phyloP scores from a whole-genome alignment of 2,888 invertebrate genomes.

The Brachylomia viminalis region DNA sequence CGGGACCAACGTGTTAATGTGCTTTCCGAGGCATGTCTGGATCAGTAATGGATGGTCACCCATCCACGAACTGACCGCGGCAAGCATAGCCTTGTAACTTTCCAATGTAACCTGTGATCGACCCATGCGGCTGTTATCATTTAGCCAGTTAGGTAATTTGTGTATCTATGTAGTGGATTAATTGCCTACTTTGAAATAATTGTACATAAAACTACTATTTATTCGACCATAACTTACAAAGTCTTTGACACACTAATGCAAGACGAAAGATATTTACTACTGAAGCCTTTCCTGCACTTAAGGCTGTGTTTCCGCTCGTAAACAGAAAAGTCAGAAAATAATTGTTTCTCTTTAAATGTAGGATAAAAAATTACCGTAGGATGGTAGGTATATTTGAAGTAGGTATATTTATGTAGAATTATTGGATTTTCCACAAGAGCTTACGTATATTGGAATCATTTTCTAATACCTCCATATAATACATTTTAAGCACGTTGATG shows the following conservation, averaged over 20 bases:
- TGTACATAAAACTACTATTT: not conserved
- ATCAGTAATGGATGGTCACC: not conserved
- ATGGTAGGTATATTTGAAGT: no score
- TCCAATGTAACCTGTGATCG: no score
- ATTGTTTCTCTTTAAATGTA: not conserved
- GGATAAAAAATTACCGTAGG: not conserved
- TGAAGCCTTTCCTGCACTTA: slow-evolving; percentile 51
- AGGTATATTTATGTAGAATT: no score
- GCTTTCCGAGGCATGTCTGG: not conserved
- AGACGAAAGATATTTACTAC: slow-evolving; percentile 31
- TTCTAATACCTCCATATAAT: no score
- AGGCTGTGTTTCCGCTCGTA: slow-evolving; percentile 30
- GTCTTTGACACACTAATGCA: slow-evolving; percentile 28
- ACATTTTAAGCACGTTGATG: no score
- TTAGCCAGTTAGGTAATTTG: not conserved
- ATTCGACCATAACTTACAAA: slow-evolving; percentile 16
- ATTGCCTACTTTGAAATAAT: not conserved
- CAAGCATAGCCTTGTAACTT: not conserved
- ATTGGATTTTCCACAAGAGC: no score
- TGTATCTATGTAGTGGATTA: not conserved
- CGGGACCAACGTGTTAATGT: not conserved
- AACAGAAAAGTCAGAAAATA: slow-evolving; percentile 10
- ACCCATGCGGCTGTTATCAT: no score
- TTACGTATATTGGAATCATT: no score
- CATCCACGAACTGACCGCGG: not conserved